These are phyloP conservation scores for Nothocercus nigrocapillus DNA, from an alignment of 2,113 vertebrate species.

Conservation along the genomic window DNA sequence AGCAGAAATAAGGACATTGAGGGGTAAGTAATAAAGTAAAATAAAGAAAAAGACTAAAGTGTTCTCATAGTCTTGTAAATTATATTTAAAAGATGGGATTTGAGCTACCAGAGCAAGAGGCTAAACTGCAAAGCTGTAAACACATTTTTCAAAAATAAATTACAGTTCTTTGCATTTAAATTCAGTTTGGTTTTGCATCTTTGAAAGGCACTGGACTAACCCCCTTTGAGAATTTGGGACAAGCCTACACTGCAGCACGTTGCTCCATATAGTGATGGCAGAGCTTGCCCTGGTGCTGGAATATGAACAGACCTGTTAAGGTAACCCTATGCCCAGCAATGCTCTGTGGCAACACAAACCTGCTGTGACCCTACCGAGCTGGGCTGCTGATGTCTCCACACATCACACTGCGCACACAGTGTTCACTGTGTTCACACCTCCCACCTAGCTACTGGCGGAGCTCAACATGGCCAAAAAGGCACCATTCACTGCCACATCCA, in stretches of 20 bases:
- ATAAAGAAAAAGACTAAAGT: background rate
- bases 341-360: background rate
- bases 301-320: accelerated
- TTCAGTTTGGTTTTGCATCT: background rate
- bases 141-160: background rate
- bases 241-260: background rate
- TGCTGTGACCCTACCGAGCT: background rate
- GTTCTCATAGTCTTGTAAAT: background rate
- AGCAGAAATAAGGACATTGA: background rate
- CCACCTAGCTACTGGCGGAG: accelerated
- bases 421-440: background rate
- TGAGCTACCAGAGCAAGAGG: background rate
- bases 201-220: background rate
- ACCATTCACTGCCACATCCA: too few relatives aligned
- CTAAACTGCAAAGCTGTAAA: background rate
- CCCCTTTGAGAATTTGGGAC: background rate
- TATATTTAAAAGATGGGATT: background rate
- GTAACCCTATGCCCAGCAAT: background rate
- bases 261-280: background rate
- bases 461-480: background rate
- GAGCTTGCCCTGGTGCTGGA: background rate
- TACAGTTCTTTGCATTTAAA: background rate
- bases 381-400: background rate
- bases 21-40: background rate
- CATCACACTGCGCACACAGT: too few relatives aligned